Base-by-base conservation (phyloP, 1,140 invertebrate species). In the Drosophila rufa region DNA sequence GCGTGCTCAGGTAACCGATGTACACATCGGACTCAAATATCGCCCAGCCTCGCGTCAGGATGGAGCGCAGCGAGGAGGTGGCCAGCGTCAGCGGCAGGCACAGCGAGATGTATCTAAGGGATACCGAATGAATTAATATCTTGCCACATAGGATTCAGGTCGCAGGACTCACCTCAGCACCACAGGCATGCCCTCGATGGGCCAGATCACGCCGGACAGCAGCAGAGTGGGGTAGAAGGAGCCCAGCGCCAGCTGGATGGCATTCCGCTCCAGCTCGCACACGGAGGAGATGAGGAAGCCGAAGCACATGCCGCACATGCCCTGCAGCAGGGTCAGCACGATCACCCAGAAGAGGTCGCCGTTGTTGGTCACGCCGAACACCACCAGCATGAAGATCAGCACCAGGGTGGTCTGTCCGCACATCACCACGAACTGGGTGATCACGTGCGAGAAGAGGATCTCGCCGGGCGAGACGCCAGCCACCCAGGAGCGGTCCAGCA, bases 191-290 rank as follows among this genome's bases (percentile, higher is more conserved):
- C 96, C 96, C 93, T 97, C 95, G 91, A 97, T 96, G 59, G 96
- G 96, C 96, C 96, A 97, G 76, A 97, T 97, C n/a, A 97, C 97
- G 40, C 98, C 96, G 86, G 97, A 97, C 6, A 98, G 94, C 73
- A 99, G 94, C 22, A 99, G 94, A 43, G 97, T 98, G 4, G 98
- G 98, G 93, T 99, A 98, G 93, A 99, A 99, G 70, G 97, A 98
- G 50, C 98, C 98, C 12, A 99, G 94, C 4, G 98, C 97, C 59
- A 99, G 93, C 93, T 99, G 98, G 79, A 99, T 99, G 15, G 98
- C 98, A 92, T 98, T 98, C 68, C 97, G 95, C 94, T 99, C 98
- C 70, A 98, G 95, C 86, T 98, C 97, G 93, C 97, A 98, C 33
- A 98, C 95, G 11, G 97, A 96, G 7, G 98, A 99, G 79, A 98